A percentile compares a stretch with the other conserved stretches of the same genome.
Conservation (phyloP, 2,888 invertebrate genomes). For the Patella depressa region DNA sequence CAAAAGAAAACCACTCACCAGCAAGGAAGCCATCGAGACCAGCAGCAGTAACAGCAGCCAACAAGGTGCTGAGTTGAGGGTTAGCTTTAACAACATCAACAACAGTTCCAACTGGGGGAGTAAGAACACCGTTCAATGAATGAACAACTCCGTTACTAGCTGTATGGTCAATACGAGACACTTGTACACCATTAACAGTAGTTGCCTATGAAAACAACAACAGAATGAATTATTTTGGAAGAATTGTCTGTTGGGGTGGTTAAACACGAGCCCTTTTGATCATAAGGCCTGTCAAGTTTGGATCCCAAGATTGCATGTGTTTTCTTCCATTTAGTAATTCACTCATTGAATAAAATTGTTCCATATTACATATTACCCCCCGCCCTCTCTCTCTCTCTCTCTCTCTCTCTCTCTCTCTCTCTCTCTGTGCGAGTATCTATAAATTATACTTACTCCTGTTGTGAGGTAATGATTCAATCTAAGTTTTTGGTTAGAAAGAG, state of each 20-base stretch:
- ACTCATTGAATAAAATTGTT: too few relatives aligned
- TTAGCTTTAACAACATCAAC: constrained; percentile 39
- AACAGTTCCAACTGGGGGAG: constrained; percentile 42
- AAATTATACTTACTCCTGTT: constrained; percentile 23
- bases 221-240: not conserved
- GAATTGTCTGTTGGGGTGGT: not conserved
- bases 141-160: constrained; percentile 52
- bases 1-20: constrained; percentile 30
- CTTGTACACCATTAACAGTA: constrained; percentile 39
- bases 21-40: constrained; percentile 37
- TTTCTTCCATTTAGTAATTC: too few relatives aligned
- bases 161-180: constrained; percentile 32
- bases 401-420: too few relatives aligned
- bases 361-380: too few relatives aligned
- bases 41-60: constrained; percentile 40
- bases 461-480: constrained; percentile 48
- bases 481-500: constrained; percentile 37
- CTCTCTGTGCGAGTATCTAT: too few relatives aligned
- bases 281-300: too few relatives aligned
- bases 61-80: constrained; percentile 40
- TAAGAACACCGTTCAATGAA: constrained; percentile 38
- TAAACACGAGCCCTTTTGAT: too few relatives aligned
- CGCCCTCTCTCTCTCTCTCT: too few relatives aligned
- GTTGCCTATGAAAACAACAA: constrained; percentile 35
- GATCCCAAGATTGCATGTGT: too few relatives aligned